Conservation (phyloP, 2,888 invertebrate genomes). For the Tenodera sinensis region DNA sequence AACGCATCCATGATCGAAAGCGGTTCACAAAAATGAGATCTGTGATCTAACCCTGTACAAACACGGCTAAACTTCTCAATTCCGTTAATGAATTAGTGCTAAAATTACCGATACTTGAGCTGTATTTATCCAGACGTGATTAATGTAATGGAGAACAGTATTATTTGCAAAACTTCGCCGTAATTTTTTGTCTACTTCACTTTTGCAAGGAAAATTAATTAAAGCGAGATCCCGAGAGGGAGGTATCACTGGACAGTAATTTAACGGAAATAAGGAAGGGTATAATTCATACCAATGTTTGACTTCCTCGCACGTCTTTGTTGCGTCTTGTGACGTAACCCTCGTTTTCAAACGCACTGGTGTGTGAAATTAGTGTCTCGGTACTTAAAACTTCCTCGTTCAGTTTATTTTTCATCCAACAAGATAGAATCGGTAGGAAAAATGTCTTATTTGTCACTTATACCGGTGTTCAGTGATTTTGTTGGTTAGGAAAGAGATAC, state of each 20-base stretch:
- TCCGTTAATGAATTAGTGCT: background rate
- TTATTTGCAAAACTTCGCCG: background rate
- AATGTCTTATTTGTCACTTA: no score
- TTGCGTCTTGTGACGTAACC: background rate
- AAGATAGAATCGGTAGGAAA: no score
- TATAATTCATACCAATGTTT: background rate
- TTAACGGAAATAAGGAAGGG: background rate
- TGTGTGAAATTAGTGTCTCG: no score
- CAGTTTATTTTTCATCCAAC: no score
- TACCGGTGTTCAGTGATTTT: no score
- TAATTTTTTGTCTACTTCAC: background rate
- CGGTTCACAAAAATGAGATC: no score
- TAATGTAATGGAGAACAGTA: background rate
- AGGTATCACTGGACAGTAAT: background rate
- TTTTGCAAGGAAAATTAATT: background rate
- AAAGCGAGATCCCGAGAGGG: background rate
- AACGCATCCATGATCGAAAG: no score
- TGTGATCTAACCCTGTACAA: background rate
- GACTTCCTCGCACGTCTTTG: background rate
- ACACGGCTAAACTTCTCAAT: background rate
- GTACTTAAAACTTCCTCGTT: no score
- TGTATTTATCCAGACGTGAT: background rate
- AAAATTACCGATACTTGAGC: background rate
- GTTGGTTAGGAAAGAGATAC: no score
- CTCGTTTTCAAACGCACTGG: no score